Conservation (phyloP, 2,888 invertebrate genomes). For the Pterostichus niger region DNA sequence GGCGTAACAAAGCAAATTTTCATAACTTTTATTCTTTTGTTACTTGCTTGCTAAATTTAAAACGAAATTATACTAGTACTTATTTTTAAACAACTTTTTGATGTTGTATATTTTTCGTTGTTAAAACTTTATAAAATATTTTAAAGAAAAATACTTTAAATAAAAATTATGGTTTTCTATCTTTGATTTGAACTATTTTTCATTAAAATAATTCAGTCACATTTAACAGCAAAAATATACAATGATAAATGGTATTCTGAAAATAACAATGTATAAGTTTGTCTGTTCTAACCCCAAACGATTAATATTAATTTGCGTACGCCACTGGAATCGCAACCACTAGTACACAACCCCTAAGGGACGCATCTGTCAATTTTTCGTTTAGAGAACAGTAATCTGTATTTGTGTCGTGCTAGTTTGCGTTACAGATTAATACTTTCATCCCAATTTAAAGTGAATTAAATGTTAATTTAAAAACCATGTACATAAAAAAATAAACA, state of each 20-base stretch:
- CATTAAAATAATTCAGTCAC: too few relatives aligned
- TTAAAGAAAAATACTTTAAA: neutral
- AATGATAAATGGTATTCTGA: neutral
- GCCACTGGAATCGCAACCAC: conserved; percentile 74
- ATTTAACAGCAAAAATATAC: too few relatives aligned
- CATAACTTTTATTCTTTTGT: neutral
- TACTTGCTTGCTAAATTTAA: too few relatives aligned
- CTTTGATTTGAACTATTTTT: too few relatives aligned
- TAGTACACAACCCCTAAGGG: conserved; percentile 73
- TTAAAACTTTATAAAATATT: neutral
- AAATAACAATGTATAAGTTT: neutral
- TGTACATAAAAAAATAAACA: neutral
- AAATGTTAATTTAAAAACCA: conserved; percentile 18
- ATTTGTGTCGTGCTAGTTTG: conserved; percentile 54
- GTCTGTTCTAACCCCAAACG: neutral
- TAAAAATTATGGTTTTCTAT: too few relatives aligned
- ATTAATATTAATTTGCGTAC: conserved; percentile 67
- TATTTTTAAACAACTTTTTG: neutral
- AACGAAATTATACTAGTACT: too few relatives aligned
- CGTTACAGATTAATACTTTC: conserved; percentile 51
- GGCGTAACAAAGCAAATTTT: conserved; percentile 54
- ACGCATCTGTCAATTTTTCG: conserved; percentile 78
- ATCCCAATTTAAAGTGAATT: conserved; percentile 44
- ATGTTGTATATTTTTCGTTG: neutral
- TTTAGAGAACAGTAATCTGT: conserved; percentile 71